phyloP scores from a whole-genome alignment of 2,888 invertebrate genomes.

The Orchesella flavescens region DNA sequence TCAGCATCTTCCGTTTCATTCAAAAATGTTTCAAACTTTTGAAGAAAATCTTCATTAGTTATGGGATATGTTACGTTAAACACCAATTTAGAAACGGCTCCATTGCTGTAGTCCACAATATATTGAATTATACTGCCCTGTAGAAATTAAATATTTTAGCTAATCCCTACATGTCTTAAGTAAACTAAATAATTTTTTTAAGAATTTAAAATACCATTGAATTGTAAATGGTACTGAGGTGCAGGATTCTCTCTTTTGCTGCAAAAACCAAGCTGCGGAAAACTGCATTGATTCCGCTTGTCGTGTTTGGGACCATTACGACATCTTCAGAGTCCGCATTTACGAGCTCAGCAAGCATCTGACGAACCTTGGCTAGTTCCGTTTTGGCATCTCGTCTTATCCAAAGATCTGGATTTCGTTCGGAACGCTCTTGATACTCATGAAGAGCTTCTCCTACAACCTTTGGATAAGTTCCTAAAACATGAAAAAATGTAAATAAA shows the following conservation, averaged over 20 bases:
- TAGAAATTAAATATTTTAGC: no score
- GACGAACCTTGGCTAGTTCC: constrained; percentile 53
- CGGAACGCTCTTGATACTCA: constrained; percentile 52
- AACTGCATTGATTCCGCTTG: constrained; percentile 66
- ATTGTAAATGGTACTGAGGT: constrained; percentile 61
- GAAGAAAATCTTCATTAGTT: constrained; percentile 51
- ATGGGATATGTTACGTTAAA: constrained; percentile 64
- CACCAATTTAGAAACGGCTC: constrained; percentile 46
- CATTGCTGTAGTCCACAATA: constrained; percentile 43
- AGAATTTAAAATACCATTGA: no score
- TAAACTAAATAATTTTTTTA: no score
- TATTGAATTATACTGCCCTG: constrained; percentile 56
- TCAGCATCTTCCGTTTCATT: constrained; percentile 37
- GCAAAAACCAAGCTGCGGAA: constrained; percentile 62
- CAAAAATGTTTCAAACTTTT: constrained; percentile 52
- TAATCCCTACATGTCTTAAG: no score
- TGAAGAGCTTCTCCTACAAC: constrained; percentile 55
- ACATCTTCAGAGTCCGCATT: constrained; percentile 56
- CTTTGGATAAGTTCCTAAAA: constrained; percentile 65
- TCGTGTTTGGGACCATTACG: constrained; percentile 58
- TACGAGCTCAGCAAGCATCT: constrained; percentile 46
- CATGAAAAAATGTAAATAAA: background rate
- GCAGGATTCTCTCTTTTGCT: constrained; percentile 60
- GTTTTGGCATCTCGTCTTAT: constrained; percentile 57
- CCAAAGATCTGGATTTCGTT: constrained; percentile 66